These are phyloP conservation scores for Hippocampus kuda DNA, from an alignment of 2,797 vertebrate species.

Conservation along the genomic window DNA sequence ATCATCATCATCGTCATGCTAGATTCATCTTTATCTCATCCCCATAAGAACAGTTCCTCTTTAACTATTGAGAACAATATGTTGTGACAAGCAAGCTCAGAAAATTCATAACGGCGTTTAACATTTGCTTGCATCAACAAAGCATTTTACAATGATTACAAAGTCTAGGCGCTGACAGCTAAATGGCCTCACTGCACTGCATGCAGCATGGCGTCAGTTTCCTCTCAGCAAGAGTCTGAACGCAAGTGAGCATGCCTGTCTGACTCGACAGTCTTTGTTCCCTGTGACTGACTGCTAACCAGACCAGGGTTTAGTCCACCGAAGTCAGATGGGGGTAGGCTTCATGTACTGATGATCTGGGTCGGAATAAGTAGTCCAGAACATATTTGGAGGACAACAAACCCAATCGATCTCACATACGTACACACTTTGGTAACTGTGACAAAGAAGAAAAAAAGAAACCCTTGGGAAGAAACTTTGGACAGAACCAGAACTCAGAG, in stretches of 20 bases:
- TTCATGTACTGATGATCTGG: no score
- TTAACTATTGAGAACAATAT: not conserved
- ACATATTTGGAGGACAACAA: no score
- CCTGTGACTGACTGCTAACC: not conserved
- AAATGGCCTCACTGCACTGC: not conserved
- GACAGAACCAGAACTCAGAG: not conserved
- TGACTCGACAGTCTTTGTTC: not conserved
- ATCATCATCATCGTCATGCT: not conserved
- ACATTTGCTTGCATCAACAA: not conserved
- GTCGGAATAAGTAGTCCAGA: no score
- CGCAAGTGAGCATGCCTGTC: not conserved
- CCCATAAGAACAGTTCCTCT: no score
- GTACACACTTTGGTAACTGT: not conserved
- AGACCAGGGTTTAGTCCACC: not conserved
- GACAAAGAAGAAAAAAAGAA: not conserved
- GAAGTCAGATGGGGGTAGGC: no score
- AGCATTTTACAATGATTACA: not conserved
- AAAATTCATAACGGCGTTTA: not conserved
- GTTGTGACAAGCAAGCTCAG: not conserved
- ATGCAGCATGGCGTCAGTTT: not conserved
- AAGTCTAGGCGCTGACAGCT: not conserved
- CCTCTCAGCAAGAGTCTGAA: not conserved
- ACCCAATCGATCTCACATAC: not conserved
- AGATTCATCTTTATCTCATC: not conserved
- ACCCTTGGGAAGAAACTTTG: not conserved